Evolutionary conservation across 2,797 vertebrate genomes (phyloP).

Genomic region (Premnoplex brunnescens): DNA sequence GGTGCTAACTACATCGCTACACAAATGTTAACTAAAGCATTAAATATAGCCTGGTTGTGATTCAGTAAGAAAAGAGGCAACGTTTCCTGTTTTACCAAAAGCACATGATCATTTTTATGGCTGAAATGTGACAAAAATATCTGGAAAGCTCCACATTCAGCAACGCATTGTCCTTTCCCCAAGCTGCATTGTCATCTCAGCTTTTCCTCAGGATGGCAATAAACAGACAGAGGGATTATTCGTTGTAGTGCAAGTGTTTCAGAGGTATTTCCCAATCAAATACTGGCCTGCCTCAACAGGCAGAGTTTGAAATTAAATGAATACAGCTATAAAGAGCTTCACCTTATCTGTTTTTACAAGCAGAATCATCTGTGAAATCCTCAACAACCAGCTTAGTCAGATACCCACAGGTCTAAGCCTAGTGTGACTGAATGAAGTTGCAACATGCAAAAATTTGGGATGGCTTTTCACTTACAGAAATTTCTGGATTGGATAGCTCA

Average conservation of each 20-base stretch:
- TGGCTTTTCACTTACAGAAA: conserved; percentile 87
- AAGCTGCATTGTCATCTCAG: neutral
- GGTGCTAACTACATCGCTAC: neutral
- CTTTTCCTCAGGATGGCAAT: neutral
- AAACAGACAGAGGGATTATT: neutral
- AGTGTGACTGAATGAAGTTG: neutral
- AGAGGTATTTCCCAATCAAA: neutral
- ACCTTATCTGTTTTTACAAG: neutral
- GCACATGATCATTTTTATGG: neutral
- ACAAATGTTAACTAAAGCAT: neutral
- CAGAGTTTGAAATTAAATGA: neutral
- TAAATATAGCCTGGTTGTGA: neutral
- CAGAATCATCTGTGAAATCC: neutral
- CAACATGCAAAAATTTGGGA: neutral
- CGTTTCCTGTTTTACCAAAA: neutral
- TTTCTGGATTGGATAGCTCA: conserved; percentile 95
- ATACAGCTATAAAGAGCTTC: neutral
- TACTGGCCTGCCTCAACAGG: neutral
- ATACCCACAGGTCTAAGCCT: neutral
- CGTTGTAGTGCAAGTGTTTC: neutral
- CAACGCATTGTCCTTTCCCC: neutral
- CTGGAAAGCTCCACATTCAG: neutral
- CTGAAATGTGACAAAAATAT: neutral
- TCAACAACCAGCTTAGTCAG: neutral
- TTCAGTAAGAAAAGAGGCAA: neutral